A percentile compares a stretch with the other conserved stretches of the same genome.
These are phyloP conservation scores for Amphibalanus amphitrite DNA, from an alignment of 1,140 invertebrate genomes.

Conservation along the genomic window DNA sequence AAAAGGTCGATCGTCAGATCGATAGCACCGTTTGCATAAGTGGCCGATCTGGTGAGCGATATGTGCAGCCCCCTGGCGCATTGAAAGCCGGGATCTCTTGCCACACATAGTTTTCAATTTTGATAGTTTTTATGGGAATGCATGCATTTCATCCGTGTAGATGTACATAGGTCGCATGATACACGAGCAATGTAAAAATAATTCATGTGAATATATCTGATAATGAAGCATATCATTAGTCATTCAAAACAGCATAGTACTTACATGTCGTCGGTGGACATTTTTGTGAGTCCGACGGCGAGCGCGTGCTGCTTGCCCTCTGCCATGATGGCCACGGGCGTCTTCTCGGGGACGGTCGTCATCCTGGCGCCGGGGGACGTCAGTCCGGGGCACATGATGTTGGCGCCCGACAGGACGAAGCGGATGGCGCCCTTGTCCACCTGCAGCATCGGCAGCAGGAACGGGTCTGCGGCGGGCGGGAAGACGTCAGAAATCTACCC, in stretches of 20 bases:
- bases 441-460: slow-evolving; percentile 82
- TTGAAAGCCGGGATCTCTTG: too few species aligned
- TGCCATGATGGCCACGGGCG: slow-evolving; percentile 71
- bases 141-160: too few species aligned
- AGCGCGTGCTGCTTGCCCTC: slow-evolving; percentile 93
- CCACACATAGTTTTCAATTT: too few species aligned
- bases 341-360: slow-evolving; percentile 59
- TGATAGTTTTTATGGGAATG: too few species aligned
- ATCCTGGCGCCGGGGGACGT: slow-evolving; percentile 92
- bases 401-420: slow-evolving; percentile 97
- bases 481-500: too few species aligned
- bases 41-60: too few species aligned
- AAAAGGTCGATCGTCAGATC: too few species aligned
- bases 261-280: slow-evolving; percentile 77
- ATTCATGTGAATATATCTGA: too few species aligned
- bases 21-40: too few species aligned
- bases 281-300: slow-evolving; percentile 73
- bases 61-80: too few species aligned
- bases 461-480: slow-evolving; percentile 80
- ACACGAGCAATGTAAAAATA: too few species aligned
- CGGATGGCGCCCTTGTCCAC: slow-evolving; percentile 96
- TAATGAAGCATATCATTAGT: slow-evolving; percentile 8
- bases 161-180: too few species aligned
- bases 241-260: neutral
- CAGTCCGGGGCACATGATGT: slow-evolving; percentile 98